Conservation (phyloP, 2,888 invertebrate species). For the Blastobasis adustella region DNA sequence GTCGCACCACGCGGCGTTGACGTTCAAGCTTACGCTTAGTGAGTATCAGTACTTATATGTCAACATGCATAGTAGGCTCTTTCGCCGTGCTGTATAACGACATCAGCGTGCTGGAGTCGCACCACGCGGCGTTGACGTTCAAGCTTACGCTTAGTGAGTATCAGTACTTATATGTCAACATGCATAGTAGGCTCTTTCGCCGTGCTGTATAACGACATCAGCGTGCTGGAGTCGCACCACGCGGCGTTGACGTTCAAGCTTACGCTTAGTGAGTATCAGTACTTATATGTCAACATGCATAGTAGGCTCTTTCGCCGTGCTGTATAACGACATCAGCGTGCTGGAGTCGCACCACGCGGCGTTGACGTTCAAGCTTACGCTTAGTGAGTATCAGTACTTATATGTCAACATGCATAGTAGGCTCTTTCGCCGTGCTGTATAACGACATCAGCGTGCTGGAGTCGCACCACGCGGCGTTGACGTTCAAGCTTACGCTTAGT, state of each 20-base stretch:
- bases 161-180: background rate
- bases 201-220: conserved; percentile 95
- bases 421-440: background rate
- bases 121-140: conserved; percentile 96
- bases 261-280: conserved; percentile 78
- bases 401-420: no score
- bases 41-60: conserved; percentile 24
- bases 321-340: background rate
- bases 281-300: no score
- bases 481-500: conserved; percentile 93
- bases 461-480: conserved; percentile 96
- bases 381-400: background rate
- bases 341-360: background rate
- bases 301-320: no score
- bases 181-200: no score
- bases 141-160: conserved; percentile 87
- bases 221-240: conserved; percentile 97
- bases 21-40: conserved; percentile 93
- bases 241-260: conserved; percentile 96
- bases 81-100: conserved; percentile 98
- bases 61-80: no score
- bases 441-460: conserved; percentile 83
- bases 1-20: conserved; percentile 96
- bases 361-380: background rate
- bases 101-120: conserved; percentile 94